Base-by-base conservation (phyloP, 2,888 invertebrate species). In the Carabus problematicus region DNA sequence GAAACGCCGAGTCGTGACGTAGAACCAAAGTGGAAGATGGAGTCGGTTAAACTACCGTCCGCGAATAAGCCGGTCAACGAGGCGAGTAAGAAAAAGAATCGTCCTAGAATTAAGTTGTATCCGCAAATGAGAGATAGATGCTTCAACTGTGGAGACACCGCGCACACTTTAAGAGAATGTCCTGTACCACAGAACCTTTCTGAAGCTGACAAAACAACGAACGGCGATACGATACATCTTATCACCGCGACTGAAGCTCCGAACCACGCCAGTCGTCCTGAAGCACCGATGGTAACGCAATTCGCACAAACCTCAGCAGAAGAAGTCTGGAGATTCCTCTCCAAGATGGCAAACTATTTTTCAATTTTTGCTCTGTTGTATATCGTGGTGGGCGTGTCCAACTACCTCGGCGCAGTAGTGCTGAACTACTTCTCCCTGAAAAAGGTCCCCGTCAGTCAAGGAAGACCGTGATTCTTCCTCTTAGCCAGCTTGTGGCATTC, bases 341-440 rank as follows among this genome's bases (percentile, higher is more conserved):
- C 58, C n/a, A 56, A 39, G 39, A 56, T 56, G 58, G 58, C 3
- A 2, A 56, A 39, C 39, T 56, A 56, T 56, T 56, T 56, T 39
- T 19, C 58, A 3, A 11, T 56, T 6, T 7, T 56, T 9, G 4
- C 40, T 2, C 14, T 54, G 18, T 3, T 54, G 1, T 54, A 54
- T 8, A 4, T 1, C 3, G 8, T 54, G 3, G 12, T 54, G 12
- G 16, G 14, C 9, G 8, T 54, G 18, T 4, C 8, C 2, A 54
- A 54, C 8, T 54, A 54, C 9, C 3, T 54, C 45, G 45, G 45
- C 1, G 14, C 2, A 12, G 45, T 45, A 1, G 45, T 2, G 7
- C 14, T 45, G 14, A 45, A 45, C 45, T 45, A 29, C 6, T 29
- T 29, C 6, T 2, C 29, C 29, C 6, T 29, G 29, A 29, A 29